Conservation (phyloP, 2,888 invertebrate species). For the Polymixis lichenea region DNA sequence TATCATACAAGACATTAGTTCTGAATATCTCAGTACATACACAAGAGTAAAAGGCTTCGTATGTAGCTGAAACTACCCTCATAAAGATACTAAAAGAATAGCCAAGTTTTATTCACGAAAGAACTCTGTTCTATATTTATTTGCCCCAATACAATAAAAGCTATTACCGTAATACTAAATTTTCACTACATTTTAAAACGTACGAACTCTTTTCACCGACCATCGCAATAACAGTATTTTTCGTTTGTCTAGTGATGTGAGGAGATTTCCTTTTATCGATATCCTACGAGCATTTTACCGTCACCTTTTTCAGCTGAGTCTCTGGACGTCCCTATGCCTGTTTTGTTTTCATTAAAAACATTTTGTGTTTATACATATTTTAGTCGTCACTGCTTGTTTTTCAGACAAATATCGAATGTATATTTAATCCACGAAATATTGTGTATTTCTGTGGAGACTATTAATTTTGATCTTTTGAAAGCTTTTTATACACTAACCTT, state of each 20-base stretch:
- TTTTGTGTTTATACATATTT: background rate
- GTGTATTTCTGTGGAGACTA: background rate
- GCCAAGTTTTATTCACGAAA: constrained; percentile 56
- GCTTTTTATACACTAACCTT: background rate
- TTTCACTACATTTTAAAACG: constrained; percentile 69
- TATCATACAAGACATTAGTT: constrained; percentile 34
- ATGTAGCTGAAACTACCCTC: constrained; percentile 33
- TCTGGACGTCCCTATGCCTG: too few species aligned
- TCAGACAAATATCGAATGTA: background rate
- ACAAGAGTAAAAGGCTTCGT: constrained; percentile 36
- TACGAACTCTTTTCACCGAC: constrained; percentile 68
- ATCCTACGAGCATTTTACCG: background rate
- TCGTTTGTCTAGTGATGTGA: constrained; percentile 55
- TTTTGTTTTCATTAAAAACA: background rate
- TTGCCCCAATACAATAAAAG: constrained; percentile 63
- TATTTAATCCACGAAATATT: background rate
- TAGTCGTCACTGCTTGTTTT: background rate
- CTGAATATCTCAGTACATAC: constrained; percentile 21
- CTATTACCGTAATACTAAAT: constrained; percentile 66
- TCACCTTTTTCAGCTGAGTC: background rate
- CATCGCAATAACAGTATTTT: constrained; percentile 67
- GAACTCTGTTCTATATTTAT: constrained; percentile 58
- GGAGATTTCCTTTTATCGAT: constrained; percentile 43
- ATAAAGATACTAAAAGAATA: constrained; percentile 60
- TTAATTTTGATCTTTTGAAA: background rate